phyloP scores from a whole-genome alignment of 2,888 invertebrate genomes.

The Zygothrica quintamaculata region DNA sequence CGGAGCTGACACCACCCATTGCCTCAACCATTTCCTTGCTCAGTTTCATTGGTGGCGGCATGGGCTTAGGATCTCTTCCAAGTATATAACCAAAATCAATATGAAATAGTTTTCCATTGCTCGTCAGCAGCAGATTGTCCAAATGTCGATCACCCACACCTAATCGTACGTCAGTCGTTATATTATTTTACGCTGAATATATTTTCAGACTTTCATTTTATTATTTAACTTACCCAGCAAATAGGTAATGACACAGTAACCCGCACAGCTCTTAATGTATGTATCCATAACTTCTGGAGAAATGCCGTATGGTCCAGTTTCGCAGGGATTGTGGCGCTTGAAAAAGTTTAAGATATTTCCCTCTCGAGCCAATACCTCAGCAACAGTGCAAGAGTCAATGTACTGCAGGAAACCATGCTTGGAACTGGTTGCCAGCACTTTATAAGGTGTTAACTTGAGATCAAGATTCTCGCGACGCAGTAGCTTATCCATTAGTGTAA shows the following conservation, averaged over 20 bases:
- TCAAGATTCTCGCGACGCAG: slow-evolving; percentile 97
- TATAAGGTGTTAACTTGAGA: slow-evolving; percentile 97
- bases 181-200: no score
- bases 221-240: slow-evolving; percentile 87
- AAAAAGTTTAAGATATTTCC: slow-evolving; percentile 97
- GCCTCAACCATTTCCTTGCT: slow-evolving; percentile 99
- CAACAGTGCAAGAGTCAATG: slow-evolving; percentile 95
- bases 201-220: background rate
- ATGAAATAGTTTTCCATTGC: slow-evolving; percentile 95
- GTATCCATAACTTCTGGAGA: slow-evolving; percentile 98
- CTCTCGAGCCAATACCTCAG: slow-evolving; percentile 94
- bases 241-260: slow-evolving; percentile 99
- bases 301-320: slow-evolving; percentile 95
- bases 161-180: no score
- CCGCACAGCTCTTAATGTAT: slow-evolving; percentile 97
- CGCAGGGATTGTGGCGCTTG: slow-evolving; percentile 94
- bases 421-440: slow-evolving; percentile 97
- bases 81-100: slow-evolving; percentile 99
- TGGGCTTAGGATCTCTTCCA: slow-evolving; percentile 98
- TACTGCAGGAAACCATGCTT: slow-evolving; percentile 98
- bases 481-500: slow-evolving; percentile 98
- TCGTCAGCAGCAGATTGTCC: slow-evolving; percentile 97
- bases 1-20: slow-evolving; percentile 95
- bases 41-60: slow-evolving; percentile 99
- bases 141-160: slow-evolving; percentile 99